Evolutionary conservation across 1,140 invertebrate species (phyloP).

Genomic region (Vollenhovia emeryi): DNA sequence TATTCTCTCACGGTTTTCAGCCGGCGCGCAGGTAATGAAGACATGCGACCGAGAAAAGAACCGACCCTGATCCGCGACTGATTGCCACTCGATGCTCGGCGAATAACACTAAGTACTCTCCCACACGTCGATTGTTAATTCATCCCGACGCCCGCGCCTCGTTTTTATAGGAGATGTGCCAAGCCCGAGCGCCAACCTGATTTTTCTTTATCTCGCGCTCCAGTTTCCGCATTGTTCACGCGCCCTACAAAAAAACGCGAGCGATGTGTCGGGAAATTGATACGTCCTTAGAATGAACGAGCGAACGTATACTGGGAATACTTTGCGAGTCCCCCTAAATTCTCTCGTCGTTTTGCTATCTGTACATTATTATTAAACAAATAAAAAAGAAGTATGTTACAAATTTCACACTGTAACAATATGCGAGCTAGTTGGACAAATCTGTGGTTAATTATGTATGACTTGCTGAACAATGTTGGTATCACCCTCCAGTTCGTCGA

Average conservation of each 20-base stretch:
- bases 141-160: not conserved
- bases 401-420: not conserved
- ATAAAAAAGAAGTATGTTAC: not conserved
- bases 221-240: constrained; percentile 22
- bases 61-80: constrained; percentile 69
- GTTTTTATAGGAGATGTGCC: constrained; percentile 38
- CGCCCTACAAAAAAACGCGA: constrained; percentile 5
- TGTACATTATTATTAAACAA: not conserved
- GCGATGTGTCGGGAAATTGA: not conserved
- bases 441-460: not conserved
- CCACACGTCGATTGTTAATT: constrained; percentile 58
- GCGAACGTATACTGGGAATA: not conserved
- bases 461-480: not conserved
- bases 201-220: constrained; percentile 35
- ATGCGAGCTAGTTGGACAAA: not conserved
- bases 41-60: constrained; percentile 55
- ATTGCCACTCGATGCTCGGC: constrained; percentile 64
- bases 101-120: constrained; percentile 35
- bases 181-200: constrained; percentile 14
- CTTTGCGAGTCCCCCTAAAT: not conserved
- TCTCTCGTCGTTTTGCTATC: not conserved
- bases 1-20: not conserved
- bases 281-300: not conserved
- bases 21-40: constrained; percentile 59
- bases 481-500: not conserved